Percentiles rank a stretch among this genome's conserved stretches.
These are phyloP conservation scores for Apodemia zela DNA, from an alignment of 2,888 invertebrate genomes.

Conservation along the genomic window DNA sequence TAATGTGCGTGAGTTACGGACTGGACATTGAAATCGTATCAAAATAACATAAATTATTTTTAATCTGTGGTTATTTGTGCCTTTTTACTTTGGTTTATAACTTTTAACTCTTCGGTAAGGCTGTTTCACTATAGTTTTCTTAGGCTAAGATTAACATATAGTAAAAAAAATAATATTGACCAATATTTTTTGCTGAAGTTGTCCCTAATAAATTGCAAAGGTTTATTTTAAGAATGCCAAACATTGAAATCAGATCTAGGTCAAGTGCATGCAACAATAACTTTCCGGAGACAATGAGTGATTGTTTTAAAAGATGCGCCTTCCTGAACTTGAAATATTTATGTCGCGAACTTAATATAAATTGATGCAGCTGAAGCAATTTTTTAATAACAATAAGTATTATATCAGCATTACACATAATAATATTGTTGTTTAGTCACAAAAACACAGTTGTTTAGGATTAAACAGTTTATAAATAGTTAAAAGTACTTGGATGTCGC, in stretches of 20 bases:
- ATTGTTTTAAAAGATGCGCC: conserved; percentile 27
- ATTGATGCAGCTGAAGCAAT: background rate
- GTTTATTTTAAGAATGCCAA: conserved; percentile 14
- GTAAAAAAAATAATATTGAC: background rate
- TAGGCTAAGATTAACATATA: background rate
- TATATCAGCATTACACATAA: background rate
- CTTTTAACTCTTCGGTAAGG: conserved; percentile 16
- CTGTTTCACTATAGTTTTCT: background rate
- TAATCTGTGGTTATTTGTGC: conserved; percentile 35
- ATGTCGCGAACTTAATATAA: conserved; percentile 4
- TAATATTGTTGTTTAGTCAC: background rate
- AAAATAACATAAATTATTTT: conserved; percentile 24
- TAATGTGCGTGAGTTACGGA: conserved; percentile 49
- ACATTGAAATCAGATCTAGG: conserved; percentile 23
- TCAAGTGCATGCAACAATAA: conserved; percentile 33
- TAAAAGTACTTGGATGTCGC: too few species aligned
- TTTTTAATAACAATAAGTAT: background rate
- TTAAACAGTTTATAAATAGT: too few species aligned
- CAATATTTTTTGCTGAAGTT: background rate
- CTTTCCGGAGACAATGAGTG: conserved; percentile 29
- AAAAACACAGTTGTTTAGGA: too few species aligned
- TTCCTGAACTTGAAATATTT: conserved; percentile 15
- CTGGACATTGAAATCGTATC: conserved; percentile 23
- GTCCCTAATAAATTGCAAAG: conserved; percentile 11
- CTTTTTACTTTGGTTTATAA: conserved; percentile 9